These are phyloP conservation scores for Trichopria drosophilae DNA, from an alignment of 2,888 invertebrate genomes.

Conservation along the genomic window DNA sequence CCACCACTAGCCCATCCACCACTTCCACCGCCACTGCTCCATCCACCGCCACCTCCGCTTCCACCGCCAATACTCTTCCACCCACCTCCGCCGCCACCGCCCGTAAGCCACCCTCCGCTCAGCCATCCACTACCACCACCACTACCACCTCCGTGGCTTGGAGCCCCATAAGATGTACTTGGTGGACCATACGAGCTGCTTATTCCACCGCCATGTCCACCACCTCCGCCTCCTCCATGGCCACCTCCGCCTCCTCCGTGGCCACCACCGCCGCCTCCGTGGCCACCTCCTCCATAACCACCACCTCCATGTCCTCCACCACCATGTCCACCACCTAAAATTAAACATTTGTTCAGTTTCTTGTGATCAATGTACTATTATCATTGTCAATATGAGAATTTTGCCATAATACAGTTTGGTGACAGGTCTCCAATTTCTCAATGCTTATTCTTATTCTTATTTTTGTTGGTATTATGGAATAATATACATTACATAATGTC, in stretches of 20 bases:
- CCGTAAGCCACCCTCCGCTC: conserved; percentile 1
- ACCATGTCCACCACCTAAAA: too few relatives aligned
- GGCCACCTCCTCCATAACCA: conserved; percentile 7
- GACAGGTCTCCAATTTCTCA: too few relatives aligned
- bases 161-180: conserved; percentile 2
- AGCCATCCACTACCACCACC: not conserved
- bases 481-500: too few relatives aligned
- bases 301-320: conserved; percentile 7
- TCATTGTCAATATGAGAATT: too few relatives aligned
- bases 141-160: not conserved
- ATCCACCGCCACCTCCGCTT: conserved; percentile 11
- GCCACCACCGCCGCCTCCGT: conserved; percentile 14
- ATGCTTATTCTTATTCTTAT: too few relatives aligned
- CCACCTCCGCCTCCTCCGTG: not conserved
- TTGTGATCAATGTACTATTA: too few relatives aligned
- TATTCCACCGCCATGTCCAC: conserved; percentile 21
- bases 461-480: too few relatives aligned
- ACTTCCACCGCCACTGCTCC: conserved; percentile 12
- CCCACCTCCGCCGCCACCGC: conserved; percentile 2
- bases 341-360: too few relatives aligned
- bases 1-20: not conserved
- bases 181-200: conserved; percentile 16
- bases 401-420: too few relatives aligned
- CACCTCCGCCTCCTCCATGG: conserved; percentile 12
- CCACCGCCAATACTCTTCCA: conserved; percentile 14